These are phyloP conservation scores for Bos javanicus DNA, from an alignment of 2,113 vertebrate genomes.

Conservation along the genomic window DNA sequence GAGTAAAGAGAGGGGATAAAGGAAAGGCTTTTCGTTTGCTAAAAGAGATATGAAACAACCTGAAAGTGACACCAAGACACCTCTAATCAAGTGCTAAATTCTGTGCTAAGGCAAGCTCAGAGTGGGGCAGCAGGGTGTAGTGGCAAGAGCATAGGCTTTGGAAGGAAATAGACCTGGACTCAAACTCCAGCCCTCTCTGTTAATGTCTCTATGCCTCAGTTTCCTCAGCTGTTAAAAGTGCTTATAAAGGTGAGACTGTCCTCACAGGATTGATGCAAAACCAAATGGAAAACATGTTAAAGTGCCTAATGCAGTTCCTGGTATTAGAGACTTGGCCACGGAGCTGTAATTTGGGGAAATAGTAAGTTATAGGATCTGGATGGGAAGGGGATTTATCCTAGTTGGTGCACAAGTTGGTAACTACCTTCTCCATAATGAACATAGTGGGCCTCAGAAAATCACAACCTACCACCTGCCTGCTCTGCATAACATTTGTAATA, in stretches of 20 bases:
- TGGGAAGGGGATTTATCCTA: neutral
- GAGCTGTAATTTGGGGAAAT: neutral
- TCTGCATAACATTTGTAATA: constrained; percentile 44
- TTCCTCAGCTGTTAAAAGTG: neutral
- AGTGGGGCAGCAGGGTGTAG: neutral
- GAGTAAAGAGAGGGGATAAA: neutral
- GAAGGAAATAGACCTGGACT: neutral
- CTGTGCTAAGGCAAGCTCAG: neutral
- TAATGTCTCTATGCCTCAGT: neutral
- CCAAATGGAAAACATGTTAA: neutral
- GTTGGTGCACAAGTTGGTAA: neutral
- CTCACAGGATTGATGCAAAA: neutral
- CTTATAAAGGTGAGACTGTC: neutral
- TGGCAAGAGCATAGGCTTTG: neutral
- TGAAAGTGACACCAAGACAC: neutral
- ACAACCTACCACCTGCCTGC: constrained; percentile 35
- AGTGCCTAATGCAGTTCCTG: neutral
- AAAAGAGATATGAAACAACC: neutral
- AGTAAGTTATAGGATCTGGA: neutral
- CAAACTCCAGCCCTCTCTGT: neutral
- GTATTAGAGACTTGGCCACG: neutral
- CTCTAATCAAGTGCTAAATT: neutral
- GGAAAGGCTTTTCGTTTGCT: constrained; percentile 3
- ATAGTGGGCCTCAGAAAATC: constrained; percentile 54
- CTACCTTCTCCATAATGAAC: constrained; percentile 36